A percentile compares a stretch with the other conserved stretches of the same genome.
Evolutionary conservation across 2,888 invertebrate species (phyloP).

Genomic region (Fragum whitleyi): DNA sequence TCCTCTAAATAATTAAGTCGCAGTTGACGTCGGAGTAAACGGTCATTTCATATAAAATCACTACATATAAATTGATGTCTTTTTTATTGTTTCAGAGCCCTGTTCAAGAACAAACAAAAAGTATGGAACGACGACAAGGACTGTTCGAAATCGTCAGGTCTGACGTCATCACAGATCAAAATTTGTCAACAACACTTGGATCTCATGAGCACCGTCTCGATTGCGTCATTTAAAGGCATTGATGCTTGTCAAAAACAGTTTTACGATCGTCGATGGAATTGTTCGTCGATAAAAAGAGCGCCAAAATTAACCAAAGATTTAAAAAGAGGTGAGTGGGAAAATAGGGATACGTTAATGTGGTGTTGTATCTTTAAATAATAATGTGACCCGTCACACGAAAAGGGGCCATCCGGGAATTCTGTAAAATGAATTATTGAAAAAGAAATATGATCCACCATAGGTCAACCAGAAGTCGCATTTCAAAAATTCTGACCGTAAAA

Average conservation of each 20-base stretch:
- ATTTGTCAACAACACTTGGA: slow-evolving; percentile 81
- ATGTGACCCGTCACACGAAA: too few relatives aligned
- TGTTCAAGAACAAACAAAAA: slow-evolving; percentile 78
- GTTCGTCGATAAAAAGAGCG: slow-evolving; percentile 90
- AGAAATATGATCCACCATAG: too few relatives aligned
- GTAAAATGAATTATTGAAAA: too few relatives aligned
- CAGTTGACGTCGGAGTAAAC: too few relatives aligned
- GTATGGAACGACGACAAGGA: slow-evolving; percentile 79
- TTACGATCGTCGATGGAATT: slow-evolving; percentile 92
- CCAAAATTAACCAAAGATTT: slow-evolving; percentile 92
- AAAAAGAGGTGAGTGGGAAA: slow-evolving; percentile 88
- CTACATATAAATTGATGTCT: too few relatives aligned
- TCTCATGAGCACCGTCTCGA: slow-evolving; percentile 91
- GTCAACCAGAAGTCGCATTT: too few relatives aligned
- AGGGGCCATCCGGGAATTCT: too few relatives aligned
- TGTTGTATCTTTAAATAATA: not conserved
- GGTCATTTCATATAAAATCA: too few relatives aligned
- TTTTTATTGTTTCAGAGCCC: slow-evolving; percentile 72
- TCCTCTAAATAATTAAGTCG: too few relatives aligned
- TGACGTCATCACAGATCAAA: slow-evolving; percentile 77
- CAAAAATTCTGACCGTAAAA: too few relatives aligned
- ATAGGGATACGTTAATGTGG: not conserved
- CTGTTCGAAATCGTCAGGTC: slow-evolving; percentile 79
- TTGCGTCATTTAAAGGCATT: slow-evolving; percentile 89
- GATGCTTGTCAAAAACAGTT: slow-evolving; percentile 90